Evolutionary conservation across 1,140 invertebrate species (phyloP).

Genomic region (Orius insidiosus): DNA sequence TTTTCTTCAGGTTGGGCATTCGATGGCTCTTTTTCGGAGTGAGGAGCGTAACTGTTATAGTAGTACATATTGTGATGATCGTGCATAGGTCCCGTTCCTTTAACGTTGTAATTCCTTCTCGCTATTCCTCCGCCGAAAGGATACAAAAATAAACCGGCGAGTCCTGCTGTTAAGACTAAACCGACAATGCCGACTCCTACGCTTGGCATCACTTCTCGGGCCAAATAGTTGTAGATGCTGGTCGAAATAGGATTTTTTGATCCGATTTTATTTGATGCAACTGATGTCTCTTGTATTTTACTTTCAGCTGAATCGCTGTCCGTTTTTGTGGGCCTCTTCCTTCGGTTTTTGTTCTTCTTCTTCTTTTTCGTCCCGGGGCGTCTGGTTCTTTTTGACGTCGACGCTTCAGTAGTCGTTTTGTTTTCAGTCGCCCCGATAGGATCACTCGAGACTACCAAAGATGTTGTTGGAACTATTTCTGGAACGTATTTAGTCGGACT

Average conservation of each 20-base stretch:
- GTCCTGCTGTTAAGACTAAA: conserved; percentile 45
- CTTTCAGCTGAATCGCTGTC: conserved; percentile 22
- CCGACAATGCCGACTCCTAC: conserved; percentile 57
- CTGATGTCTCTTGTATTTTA: conserved; percentile 26
- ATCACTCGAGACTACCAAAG: conserved; percentile 16
- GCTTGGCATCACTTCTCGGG: conserved; percentile 58
- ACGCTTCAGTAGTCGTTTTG: conserved; percentile 13
- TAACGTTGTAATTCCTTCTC: conserved; percentile 31
- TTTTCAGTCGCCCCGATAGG: conserved; percentile 16
- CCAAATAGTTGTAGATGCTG: conserved; percentile 58
- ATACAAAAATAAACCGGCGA: conserved; percentile 54
- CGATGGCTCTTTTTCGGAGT: conserved; percentile 14
- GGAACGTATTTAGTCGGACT: conserved; percentile 20
- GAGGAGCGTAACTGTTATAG: conserved; percentile 19
- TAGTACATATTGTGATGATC: conserved; percentile 19
- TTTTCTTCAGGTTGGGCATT: conserved; percentile 49
- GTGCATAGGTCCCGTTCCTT: conserved; percentile 10
- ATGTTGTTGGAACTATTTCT: conserved; percentile 20
- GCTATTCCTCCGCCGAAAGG: conserved; percentile 41
- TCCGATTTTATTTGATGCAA: conserved; percentile 28
- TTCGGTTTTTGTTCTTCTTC: conserved; percentile 41
- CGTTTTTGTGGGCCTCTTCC: conserved; percentile 29
- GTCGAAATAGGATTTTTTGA: conserved; percentile 35
- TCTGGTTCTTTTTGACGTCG: conserved; percentile 18
- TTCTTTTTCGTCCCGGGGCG: conserved; percentile 18